These are phyloP conservation scores for Watsonalla cultraria DNA, from an alignment of 2,888 invertebrate species.

Conservation along the genomic window DNA sequence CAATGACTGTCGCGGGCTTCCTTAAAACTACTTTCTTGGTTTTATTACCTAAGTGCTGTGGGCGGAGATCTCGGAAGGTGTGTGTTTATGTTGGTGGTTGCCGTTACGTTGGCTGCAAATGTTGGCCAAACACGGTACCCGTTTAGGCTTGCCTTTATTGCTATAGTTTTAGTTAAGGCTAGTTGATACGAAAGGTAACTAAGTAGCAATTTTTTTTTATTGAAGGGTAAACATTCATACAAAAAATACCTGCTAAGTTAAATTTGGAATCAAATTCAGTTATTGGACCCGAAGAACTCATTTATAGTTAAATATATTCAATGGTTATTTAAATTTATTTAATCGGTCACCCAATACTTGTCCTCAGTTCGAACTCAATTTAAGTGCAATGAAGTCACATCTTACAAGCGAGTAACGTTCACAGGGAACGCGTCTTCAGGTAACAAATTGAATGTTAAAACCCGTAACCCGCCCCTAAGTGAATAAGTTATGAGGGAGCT, in stretches of 20 bases:
- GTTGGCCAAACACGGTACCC: slow-evolving; percentile 1
- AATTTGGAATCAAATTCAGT: too few relatives aligned
- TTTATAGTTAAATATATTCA: too few relatives aligned
- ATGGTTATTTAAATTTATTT: too few relatives aligned
- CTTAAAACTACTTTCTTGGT: slow-evolving; percentile 76
- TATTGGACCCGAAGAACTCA: too few relatives aligned
- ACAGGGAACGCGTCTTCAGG: slow-evolving; percentile 58
- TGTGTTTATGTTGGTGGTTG: slow-evolving; percentile 23
- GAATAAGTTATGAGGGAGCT: slow-evolving; percentile 74
- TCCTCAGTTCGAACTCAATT: too few relatives aligned
- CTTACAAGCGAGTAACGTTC: slow-evolving; percentile 16
- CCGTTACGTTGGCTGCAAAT: slow-evolving; percentile 28
- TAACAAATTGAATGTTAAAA: slow-evolving; percentile 73
- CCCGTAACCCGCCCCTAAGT: slow-evolving; percentile 68
- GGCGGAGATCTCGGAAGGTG: slow-evolving; percentile 43
- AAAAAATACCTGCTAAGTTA: too few relatives aligned
- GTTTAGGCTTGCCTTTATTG: neutral
- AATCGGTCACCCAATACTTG: too few relatives aligned
- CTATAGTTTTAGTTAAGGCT: too few relatives aligned
- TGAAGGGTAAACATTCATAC: too few relatives aligned
- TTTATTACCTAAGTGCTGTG: slow-evolving; percentile 72
- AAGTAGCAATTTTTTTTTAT: too few relatives aligned
- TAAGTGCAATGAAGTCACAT: neutral
- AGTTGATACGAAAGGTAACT: too few relatives aligned
- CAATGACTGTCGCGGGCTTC: slow-evolving; percentile 70